Evolutionary conservation across 2,888 invertebrate genomes (phyloP).

Genomic region (Apeira syringaria): DNA sequence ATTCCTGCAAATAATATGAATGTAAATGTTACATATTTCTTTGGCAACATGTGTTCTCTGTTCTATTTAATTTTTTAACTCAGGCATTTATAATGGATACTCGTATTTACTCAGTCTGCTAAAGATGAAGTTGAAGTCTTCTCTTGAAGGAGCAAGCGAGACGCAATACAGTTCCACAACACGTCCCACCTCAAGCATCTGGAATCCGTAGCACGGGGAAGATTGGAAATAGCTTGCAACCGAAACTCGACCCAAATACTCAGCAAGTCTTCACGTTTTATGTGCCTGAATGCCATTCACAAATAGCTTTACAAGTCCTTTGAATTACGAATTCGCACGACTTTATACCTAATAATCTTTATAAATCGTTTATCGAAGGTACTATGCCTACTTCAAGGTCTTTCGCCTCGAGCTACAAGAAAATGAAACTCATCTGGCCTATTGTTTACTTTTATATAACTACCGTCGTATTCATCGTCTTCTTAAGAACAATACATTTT

Average conservation of each 20-base stretch:
- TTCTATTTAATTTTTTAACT: no score
- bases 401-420: conserved; percentile 21
- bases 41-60: no score
- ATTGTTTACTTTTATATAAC: conserved; percentile 31
- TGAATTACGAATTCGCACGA: conserved; percentile 18
- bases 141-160: conserved; percentile 14
- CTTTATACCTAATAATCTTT: conserved; percentile 4
- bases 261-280: conserved; percentile 37
- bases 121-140: no score
- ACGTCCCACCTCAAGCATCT: conserved; percentile 20
- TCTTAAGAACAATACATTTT: conserved; percentile 34
- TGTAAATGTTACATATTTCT: no score
- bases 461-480: conserved; percentile 28
- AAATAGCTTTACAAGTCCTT: conserved; percentile 35
- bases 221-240: conserved; percentile 69
- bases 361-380: conserved; percentile 3
- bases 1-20: no score
- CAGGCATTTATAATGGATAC: no score
- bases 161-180: conserved; percentile 2
- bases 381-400: conserved; percentile 16
- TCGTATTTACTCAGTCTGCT: no score
- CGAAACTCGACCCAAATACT: conserved; percentile 64
- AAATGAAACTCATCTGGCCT: conserved; percentile 27
- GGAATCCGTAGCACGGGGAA: conserved; percentile 48
- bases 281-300: conserved; percentile 36